These are phyloP conservation scores for Eleutherodactylus coqui DNA, from an alignment of 2,797 vertebrate genomes.

Conservation along the genomic window DNA sequence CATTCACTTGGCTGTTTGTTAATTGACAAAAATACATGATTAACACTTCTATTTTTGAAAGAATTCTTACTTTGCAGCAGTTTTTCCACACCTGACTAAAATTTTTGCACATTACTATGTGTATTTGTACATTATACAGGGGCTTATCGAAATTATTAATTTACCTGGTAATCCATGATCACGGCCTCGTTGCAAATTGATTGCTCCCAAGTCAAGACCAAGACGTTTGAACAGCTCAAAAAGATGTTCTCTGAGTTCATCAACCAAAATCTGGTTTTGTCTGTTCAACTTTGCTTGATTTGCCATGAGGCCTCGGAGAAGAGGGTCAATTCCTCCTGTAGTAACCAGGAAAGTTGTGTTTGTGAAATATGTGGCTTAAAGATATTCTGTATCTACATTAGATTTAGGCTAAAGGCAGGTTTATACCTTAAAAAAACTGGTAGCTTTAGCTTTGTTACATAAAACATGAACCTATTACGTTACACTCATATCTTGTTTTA, in stretches of 20 bases:
- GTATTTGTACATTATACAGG: too few relatives aligned
- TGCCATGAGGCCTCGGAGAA: conserved; percentile 81
- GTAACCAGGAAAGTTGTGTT: background rate
- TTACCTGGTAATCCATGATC: conserved; percentile 88
- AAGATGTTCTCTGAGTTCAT: conserved; percentile 81
- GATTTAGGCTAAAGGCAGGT: background rate
- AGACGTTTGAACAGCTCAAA: conserved; percentile 75
- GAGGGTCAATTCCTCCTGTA: conserved; percentile 86
- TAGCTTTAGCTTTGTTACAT: background rate
- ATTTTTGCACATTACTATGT: too few relatives aligned
- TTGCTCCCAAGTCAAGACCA: conserved; percentile 83
- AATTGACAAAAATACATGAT: too few relatives aligned
- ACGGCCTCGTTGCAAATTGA: conserved; percentile 85
- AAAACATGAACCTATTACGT: too few relatives aligned
- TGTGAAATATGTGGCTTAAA: background rate
- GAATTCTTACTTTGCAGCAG: too few relatives aligned
- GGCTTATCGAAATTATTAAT: too few relatives aligned
- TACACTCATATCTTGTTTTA: too few relatives aligned
- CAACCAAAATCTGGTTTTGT: conserved; percentile 77
- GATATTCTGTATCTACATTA: too few relatives aligned
- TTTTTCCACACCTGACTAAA: too few relatives aligned
- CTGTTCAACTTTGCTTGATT: conserved; percentile 74
- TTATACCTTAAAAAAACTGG: background rate
- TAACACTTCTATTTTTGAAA: too few relatives aligned
- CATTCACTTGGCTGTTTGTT: too few relatives aligned